These are phyloP conservation scores for Drosophila sordidula DNA, from an alignment of 2,888 invertebrate species.

Conservation along the genomic window DNA sequence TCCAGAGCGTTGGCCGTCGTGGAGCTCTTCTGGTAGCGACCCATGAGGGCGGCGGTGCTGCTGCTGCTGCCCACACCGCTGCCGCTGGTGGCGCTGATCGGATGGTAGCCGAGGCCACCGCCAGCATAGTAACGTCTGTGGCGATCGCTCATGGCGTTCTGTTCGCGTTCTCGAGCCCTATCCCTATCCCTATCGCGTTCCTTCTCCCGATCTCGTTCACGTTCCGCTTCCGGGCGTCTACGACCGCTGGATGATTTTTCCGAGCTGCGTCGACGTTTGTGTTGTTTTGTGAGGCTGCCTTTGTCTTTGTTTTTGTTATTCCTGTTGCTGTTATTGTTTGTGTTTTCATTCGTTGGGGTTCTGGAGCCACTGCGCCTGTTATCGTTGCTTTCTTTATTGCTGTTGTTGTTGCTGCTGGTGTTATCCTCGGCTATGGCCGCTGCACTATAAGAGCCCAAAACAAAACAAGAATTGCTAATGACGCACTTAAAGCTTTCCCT, in stretches of 20 bases:
- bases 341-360: conserved; percentile 74
- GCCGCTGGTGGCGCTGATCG: conserved; percentile 43
- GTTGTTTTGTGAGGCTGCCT: conserved; percentile 47
- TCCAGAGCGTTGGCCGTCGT: conserved; percentile 83
- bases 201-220: conserved; percentile 28
- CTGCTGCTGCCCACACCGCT: conserved; percentile 32
- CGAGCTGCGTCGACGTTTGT: conserved; percentile 70
- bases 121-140: conserved; percentile 83
- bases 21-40: conserved; percentile 82
- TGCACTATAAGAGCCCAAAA: conserved; percentile 71
- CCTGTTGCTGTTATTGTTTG: conserved; percentile 45
- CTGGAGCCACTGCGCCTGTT: conserved; percentile 65
- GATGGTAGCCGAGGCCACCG: conserved; percentile 74
- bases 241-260: conserved; percentile 63
- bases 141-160: conserved; percentile 82
- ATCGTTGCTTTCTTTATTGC: conserved; percentile 39
- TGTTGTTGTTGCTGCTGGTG: conserved; percentile 21
- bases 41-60: conserved; percentile 55
- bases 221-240: conserved; percentile 62
- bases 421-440: conserved; percentile 65
- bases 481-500: conserved; percentile 42
- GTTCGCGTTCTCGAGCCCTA: conserved; percentile 39
- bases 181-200: conserved; percentile 40
- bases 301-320: conserved; percentile 48
- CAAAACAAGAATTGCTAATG: conserved; percentile 62